phyloP scores from a whole-genome alignment of 1,140 invertebrate species.

The Hormaphis cornu region DNA sequence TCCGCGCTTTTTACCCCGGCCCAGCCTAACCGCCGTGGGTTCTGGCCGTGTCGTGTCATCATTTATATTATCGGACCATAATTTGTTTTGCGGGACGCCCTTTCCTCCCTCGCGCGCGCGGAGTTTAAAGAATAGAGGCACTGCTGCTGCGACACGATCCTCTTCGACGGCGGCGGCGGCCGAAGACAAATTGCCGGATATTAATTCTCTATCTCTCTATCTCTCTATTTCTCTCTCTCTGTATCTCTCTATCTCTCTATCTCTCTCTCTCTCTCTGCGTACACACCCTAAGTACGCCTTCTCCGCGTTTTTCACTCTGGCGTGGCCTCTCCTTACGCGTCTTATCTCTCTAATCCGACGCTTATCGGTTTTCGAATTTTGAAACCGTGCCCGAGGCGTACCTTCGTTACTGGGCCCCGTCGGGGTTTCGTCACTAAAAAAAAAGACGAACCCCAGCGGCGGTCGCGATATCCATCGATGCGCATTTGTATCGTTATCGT shows the following conservation, averaged over 20 bases:
- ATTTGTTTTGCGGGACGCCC: conserved; percentile 2
- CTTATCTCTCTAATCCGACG: neutral
- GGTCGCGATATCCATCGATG: too few species aligned
- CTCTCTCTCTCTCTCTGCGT: too few species aligned
- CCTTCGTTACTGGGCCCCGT: too few species aligned
- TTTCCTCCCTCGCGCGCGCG: neutral
- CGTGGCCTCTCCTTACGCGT: too few species aligned
- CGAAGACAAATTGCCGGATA: conserved; percentile 25
- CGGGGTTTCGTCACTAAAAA: too few species aligned
- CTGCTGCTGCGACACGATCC: neutral
- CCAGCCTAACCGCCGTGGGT: neutral
- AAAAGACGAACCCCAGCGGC: too few species aligned
- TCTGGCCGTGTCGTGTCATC: conserved; percentile 31
- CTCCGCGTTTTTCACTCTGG: too few species aligned
- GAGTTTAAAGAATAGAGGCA: too few species aligned
- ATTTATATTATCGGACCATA: conserved; percentile 32
- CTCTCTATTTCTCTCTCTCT: neutral
- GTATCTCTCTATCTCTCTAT: neutral
- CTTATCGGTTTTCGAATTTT: neutral
- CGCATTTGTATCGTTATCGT: too few species aligned
- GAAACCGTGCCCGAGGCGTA: neutral
- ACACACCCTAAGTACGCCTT: too few species aligned
- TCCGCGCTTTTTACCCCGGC: neutral
- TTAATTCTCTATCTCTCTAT: conserved; percentile 4
- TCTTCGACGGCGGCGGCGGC: neutral